These are phyloP conservation scores for mouse (Mus musculus) DNA, from an alignment of 2,113 vertebrate species.

Conservation along the genomic window DNA sequence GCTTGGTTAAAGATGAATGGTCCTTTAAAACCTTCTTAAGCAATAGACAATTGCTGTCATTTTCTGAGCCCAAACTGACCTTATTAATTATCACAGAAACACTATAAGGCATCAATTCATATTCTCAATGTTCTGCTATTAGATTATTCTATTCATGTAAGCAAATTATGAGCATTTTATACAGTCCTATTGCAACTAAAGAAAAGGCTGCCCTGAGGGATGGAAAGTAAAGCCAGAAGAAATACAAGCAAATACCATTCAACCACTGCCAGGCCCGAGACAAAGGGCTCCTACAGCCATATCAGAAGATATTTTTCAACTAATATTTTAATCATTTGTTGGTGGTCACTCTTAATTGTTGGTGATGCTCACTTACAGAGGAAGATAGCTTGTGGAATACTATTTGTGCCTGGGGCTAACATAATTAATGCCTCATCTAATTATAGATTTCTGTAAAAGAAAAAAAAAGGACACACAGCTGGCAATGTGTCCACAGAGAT, in stretches of 20 bases:
- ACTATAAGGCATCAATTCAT: neutral
- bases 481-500: constrained; percentile 10
- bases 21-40: neutral
- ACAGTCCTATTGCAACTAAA: neutral
- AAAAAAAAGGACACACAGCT: constrained; percentile 40
- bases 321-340: neutral
- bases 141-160: constrained; percentile 9
- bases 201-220: constrained; percentile 15
- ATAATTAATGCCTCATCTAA: constrained; percentile 52
- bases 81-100: constrained; percentile 20
- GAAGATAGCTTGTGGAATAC: constrained; percentile 9
- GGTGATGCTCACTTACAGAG: constrained; percentile 16
- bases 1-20: constrained; percentile 37
- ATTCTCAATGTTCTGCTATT: neutral
- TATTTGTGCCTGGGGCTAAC: constrained; percentile 61
- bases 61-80: constrained; percentile 37
- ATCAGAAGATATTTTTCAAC: constrained; percentile 2
- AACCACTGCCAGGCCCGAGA: neutral
- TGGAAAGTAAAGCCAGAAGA: constrained; percentile 7
- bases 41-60: constrained; percentile 7
- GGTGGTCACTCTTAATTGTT: constrained; percentile 3
- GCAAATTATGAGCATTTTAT: constrained; percentile 26
- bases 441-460: constrained; percentile 68
- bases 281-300: neutral
- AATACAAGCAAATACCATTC: neutral